Evolutionary conservation across 2,113 vertebrate species (phyloP), one percentile per base, ranked within the genome.

Genomic region (Nymphicus hollandicus): DNA sequence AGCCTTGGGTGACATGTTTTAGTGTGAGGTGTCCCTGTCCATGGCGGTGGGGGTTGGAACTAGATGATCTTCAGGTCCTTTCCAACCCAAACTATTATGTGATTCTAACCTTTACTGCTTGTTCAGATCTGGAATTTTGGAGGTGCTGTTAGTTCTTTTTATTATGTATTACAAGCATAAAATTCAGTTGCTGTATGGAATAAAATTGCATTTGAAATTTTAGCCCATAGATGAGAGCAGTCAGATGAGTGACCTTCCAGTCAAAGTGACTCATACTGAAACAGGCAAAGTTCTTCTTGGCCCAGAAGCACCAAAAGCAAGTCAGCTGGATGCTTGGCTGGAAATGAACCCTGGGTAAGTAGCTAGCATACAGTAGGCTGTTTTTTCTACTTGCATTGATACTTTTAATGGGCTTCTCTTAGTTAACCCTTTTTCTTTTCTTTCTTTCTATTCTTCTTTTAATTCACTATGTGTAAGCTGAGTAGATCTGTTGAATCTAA

Each of bases 281-380:
- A 99, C 99, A 0, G 99, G 99, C 49, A 99, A 99, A 94, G 99
- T 99, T 81, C 97, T 99, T 15, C 99, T 99, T 95, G 99, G 99
- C 69, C 98, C 99, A 11, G 99, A 99, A 68, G 99, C 99, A 66
- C 99, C 99, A 68, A 99, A 99, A 97, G 99, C 99, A 92, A 99
- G 99, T 98, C 99, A 99, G 92, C 97, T 99, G 95, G 99, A 99
- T 86, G 99, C 99, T 66, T 99, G 99, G 99, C 97, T 99, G 23
- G 99, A 99, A 97, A 99, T 99, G 99, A 99, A 99, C 81, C 99
- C 99, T 31, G 99, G 99, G 99, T 99, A 95, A 96, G 98, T 71
- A 82, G 31, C 33, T 63, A 73, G 13, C 22, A 4, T 60, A 29
- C 2, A 31, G 29, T 29, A 52, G 15, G 5, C 13, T 60, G 8